phyloP scores from a whole-genome alignment of 2,888 invertebrate species.

The Bembecia ichneumoniformis region DNA sequence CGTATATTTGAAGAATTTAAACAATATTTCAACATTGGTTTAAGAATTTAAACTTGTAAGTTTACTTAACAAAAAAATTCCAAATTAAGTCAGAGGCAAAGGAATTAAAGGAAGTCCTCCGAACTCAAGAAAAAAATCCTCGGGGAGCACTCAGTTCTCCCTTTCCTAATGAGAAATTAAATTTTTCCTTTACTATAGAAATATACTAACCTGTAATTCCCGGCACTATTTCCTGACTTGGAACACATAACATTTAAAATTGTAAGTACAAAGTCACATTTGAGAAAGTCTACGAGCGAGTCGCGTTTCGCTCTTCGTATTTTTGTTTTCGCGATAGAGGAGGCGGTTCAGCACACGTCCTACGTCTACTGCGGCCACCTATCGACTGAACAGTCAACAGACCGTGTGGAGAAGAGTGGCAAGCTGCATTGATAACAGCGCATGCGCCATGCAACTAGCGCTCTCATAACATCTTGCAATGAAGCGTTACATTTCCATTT shows the following conservation, averaged over 20 bases:
- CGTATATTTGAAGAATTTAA: no score
- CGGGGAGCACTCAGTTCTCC: background rate
- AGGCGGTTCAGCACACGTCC: slow-evolving; percentile 21
- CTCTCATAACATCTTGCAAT: slow-evolving; percentile 32
- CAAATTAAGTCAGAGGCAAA: no score
- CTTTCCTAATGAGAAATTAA: background rate
- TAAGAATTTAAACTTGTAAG: no score
- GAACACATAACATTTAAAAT: background rate
- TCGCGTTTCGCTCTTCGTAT: background rate
- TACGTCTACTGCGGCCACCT: slow-evolving; percentile 27
- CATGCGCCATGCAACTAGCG: slow-evolving; percentile 55
- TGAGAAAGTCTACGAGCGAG: background rate
- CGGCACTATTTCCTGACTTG: background rate
- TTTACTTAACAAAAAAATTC: no score
- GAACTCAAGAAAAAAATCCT: background rate
- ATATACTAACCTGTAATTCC: background rate
- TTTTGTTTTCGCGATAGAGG: background rate
- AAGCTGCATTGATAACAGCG: slow-evolving; percentile 53
- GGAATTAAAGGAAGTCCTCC: background rate
- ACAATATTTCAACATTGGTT: no score
- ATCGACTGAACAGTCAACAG: slow-evolving; percentile 51
- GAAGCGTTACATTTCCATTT: slow-evolving; percentile 10
- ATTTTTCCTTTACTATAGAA: background rate
- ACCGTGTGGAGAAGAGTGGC: slow-evolving; percentile 35
- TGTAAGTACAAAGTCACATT: background rate